phyloP scores from a whole-genome alignment of 53 echinoderm and acorn worm genomes.

The Astropecten irregularis region DNA sequence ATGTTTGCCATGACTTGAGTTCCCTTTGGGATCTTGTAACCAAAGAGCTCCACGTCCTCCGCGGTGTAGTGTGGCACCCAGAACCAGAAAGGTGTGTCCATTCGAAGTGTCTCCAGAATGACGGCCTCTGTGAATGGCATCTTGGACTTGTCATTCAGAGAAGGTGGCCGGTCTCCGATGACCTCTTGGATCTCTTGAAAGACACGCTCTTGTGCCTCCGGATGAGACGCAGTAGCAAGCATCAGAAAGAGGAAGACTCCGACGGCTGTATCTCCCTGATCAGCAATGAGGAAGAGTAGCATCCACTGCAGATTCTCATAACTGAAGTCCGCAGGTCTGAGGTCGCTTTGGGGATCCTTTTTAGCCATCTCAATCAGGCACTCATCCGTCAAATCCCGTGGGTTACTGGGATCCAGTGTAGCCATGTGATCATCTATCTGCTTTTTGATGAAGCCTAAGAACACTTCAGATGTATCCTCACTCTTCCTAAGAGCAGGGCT shows the following conservation, averaged over 20 bases:
- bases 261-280: constrained; percentile 27
- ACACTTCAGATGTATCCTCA: neutral
- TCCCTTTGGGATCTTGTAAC: constrained; percentile 24
- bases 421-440: constrained; percentile 22
- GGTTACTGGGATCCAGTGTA: constrained; percentile 15
- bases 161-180: constrained; percentile 35
- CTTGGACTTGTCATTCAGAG: constrained; percentile 27
- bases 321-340: constrained; percentile 25
- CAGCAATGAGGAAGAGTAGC: constrained; percentile 28
- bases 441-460: neutral
- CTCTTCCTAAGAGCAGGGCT: neutral
- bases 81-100: constrained; percentile 38
- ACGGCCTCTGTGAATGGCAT: constrained; percentile 55
- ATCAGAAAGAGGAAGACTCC: constrained; percentile 23
- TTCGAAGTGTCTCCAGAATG: constrained; percentile 39
- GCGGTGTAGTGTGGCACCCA: constrained; percentile 10
- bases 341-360: constrained; percentile 22
- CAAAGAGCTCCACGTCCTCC: constrained; percentile 28
- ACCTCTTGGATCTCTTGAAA: constrained; percentile 48
- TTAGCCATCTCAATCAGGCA: constrained; percentile 36
- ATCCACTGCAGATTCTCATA: constrained; percentile 43
- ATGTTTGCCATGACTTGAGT: constrained; percentile 43
- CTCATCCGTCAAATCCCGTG: constrained; percentile 17
- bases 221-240: constrained; percentile 29
- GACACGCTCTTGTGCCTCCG: constrained; percentile 37